Evolutionary conservation across 37 sponge, comb jelly and placozoan genomes (phyloP).

Genomic region (Petrosia ficiformis): DNA sequence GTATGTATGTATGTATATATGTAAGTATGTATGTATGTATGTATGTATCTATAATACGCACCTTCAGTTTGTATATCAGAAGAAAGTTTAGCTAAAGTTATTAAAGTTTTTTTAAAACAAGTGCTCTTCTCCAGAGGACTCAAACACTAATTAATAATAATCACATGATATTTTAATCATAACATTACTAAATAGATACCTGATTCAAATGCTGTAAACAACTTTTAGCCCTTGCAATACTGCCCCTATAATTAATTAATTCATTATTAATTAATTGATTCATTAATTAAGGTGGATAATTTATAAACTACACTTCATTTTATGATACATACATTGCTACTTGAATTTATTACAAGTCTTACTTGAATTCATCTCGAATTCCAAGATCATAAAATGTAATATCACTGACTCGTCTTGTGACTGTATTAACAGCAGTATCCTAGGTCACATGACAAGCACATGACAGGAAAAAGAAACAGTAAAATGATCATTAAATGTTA

Average conservation of each 20-base stretch:
- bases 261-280: too few species aligned
- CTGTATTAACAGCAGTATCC: slow-evolving; percentile 85
- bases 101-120: slow-evolving; percentile 64
- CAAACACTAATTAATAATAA: slow-evolving; percentile 20
- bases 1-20: neutral
- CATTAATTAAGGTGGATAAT: too few species aligned
- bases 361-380: slow-evolving; percentile 59
- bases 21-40: slow-evolving; percentile 4
- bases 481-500: neutral
- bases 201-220: neutral
- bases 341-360: neutral
- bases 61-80: neutral
- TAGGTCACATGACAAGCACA: too few species aligned
- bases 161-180: too few species aligned
- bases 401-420: slow-evolving; percentile 77
- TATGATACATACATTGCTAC: too few species aligned
- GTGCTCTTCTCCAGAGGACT: slow-evolving; percentile 87
- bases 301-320: too few species aligned
- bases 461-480: neutral
- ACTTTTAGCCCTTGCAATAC: neutral
- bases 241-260: neutral
- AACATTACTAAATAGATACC: neutral
- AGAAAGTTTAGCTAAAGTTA: slow-evolving; percentile 20
- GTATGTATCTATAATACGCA: neutral
- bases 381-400: slow-evolving; percentile 61